A percentile compares a stretch with the other conserved stretches of the same genome.
Conservation (phyloP, 1,140 invertebrate species). For the Zaprionus lachaisei region DNA sequence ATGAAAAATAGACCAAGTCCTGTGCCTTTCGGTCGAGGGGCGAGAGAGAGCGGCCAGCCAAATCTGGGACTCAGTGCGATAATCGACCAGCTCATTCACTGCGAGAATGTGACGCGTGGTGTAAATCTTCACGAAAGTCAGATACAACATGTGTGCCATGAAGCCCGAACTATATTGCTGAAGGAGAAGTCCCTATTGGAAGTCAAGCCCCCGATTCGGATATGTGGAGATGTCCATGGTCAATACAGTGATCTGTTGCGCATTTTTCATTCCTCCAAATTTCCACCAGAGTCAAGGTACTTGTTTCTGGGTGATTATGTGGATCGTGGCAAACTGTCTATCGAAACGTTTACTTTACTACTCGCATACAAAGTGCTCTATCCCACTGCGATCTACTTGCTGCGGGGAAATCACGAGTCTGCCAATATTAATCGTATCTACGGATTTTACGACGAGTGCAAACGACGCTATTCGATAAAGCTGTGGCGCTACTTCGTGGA, state of each 20-base stretch:
- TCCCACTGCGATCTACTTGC: conserved; percentile 94
- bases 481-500: conserved; percentile 91
- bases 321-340: conserved; percentile 95
- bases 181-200: conserved; percentile 96
- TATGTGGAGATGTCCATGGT: conserved; percentile 90
- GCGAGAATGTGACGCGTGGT: conserved; percentile 18
- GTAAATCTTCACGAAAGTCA: conserved; percentile 25
- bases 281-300: conserved; percentile 95
- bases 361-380: conserved; percentile 97
- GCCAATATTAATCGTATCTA: conserved; percentile 93
- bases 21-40: neutral
- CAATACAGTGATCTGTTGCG: conserved; percentile 97
- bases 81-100: conserved; percentile 16
- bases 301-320: conserved; percentile 98
- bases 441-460: conserved; percentile 90
- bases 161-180: conserved; percentile 92
- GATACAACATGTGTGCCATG: conserved; percentile 26
- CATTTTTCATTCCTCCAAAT: conserved; percentile 93
- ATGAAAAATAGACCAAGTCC: neutral
- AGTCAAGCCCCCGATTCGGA: conserved; percentile 90
- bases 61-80: conserved; percentile 12
- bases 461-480: conserved; percentile 90
- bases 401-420: conserved; percentile 94
- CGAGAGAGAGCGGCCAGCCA: neutral
- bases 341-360: conserved; percentile 93